These are phyloP conservation scores for Sesamia inferens DNA, from an alignment of 2,888 invertebrate genomes.

Conservation along the genomic window DNA sequence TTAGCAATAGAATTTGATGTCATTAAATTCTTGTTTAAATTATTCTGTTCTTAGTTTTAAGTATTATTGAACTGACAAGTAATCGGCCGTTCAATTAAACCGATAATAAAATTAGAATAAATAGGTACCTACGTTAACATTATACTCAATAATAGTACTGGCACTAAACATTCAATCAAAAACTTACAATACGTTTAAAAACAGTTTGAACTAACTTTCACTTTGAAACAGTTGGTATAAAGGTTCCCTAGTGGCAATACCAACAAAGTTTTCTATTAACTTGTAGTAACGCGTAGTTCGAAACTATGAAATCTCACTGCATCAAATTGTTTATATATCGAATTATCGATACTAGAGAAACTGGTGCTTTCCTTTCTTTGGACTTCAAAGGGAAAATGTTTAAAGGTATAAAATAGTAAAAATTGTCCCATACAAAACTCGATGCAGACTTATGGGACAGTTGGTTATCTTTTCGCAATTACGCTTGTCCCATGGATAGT, in stretches of 20 bases:
- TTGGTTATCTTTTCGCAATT: too few relatives aligned
- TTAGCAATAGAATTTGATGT: not conserved
- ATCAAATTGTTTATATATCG: slow-evolving; percentile 69
- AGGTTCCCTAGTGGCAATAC: slow-evolving; percentile 63
- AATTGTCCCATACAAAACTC: not conserved
- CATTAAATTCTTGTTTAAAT: not conserved
- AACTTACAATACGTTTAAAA: slow-evolving; percentile 54
- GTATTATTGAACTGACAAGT: slow-evolving; percentile 47
- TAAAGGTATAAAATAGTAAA: not conserved
- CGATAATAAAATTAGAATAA: not conserved
- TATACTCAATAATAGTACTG: slow-evolving; percentile 32
- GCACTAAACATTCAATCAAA: slow-evolving; percentile 38
- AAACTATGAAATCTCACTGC: slow-evolving; percentile 68
- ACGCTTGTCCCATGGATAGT: not conserved
- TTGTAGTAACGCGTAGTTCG: slow-evolving; percentile 67
- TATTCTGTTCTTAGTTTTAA: slow-evolving; percentile 22
- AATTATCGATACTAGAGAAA: slow-evolving; percentile 61
- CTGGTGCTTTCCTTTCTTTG: not conserved
- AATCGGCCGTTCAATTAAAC: slow-evolving; percentile 50
- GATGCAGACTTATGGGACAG: not conserved
- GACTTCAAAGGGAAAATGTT: not conserved
- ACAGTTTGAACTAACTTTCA: slow-evolving; percentile 50
- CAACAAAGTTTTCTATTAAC: slow-evolving; percentile 75
- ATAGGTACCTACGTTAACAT: slow-evolving; percentile 8
- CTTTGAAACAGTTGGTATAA: slow-evolving; percentile 53